Percentiles rank a stretch among this genome's conserved stretches.
Conservation (phyloP, 1,140 invertebrate genomes). For the Drosophila mayri region DNA sequence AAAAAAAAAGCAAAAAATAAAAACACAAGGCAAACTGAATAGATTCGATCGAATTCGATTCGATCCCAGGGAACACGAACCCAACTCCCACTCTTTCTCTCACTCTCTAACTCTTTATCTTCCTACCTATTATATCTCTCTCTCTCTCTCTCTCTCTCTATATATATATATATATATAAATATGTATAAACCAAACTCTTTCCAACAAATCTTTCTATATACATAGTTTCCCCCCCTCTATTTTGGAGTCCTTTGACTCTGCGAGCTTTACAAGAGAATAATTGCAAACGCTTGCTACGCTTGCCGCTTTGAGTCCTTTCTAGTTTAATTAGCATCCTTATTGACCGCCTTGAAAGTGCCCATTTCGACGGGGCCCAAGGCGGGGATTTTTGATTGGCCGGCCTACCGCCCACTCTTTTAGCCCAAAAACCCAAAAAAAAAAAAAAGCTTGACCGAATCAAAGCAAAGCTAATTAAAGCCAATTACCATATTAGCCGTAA, state of each 20-base stretch:
- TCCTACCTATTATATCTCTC: neutral
- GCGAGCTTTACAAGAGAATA: slow-evolving; percentile 20
- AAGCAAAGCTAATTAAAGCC: slow-evolving; percentile 16
- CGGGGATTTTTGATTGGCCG: slow-evolving; percentile 4
- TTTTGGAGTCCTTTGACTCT: slow-evolving; percentile 14
- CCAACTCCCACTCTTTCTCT: slow-evolving; percentile 16
- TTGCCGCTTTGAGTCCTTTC: slow-evolving; percentile 38
- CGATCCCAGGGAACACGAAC: slow-evolving; percentile 16
- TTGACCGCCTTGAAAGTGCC: slow-evolving; percentile 14
- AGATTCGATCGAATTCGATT: slow-evolving; percentile 26
- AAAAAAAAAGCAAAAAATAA: neutral
- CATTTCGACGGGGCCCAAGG: slow-evolving; percentile 22
- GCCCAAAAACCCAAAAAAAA: neutral
- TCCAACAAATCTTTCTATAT: slow-evolving; percentile 12
- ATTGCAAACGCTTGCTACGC: slow-evolving; percentile 35
- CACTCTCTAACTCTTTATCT: slow-evolving; percentile 3
- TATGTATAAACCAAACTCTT: slow-evolving; percentile 16
- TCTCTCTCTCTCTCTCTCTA: neutral
- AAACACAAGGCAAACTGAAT: slow-evolving; percentile 14
- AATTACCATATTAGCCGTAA: slow-evolving; percentile 6
- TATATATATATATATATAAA: neutral
- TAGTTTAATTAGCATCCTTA: neutral
- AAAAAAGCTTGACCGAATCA: slow-evolving; percentile 14
- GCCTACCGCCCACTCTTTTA: neutral
- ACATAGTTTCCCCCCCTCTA: slow-evolving; percentile 9